Base-by-base conservation (phyloP, 37 sponge, comb jelly and placozoan genomes). In the Hexactinellida sp. region DNA sequence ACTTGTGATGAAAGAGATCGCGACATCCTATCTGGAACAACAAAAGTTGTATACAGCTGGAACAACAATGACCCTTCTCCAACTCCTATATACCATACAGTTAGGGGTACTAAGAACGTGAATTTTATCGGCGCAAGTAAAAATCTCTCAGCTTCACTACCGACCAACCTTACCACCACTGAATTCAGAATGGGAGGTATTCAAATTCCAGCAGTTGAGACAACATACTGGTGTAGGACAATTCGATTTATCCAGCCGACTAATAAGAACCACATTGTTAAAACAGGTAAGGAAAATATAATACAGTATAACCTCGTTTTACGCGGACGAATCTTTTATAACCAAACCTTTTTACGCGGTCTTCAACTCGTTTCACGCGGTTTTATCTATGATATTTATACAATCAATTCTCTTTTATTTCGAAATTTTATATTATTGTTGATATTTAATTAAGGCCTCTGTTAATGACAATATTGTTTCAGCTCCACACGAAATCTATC, bases 141-240 rank as follows among this genome's bases (percentile, higher is more conserved):
- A 36, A 24, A 30, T 0, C 0, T 3, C 0, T 23, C 76, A 63
- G 13, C 19, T 47, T 9, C 25, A 21, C 25, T 84, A n/a, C 84
- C 84, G 24, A 0, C 84, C 0, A 7, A 84, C 34, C 21, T 38
- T 0, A 37, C 21, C 24, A 84, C 25, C 10, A n/a, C 0, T 0
- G 24, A 32, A 24, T 84, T 84, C 39, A 37, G 16, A 1, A 36
- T 37, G 0, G 39, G 47, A 0, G 37, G 37, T 36, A 37, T 84
- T 0, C 24, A 0, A 0, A 37, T 84, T 7, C 84, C 84, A 1
- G 1, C 24, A 19, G 1, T 1, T 36, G 84, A 84, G 21, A 84
- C 84, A n/a, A 84, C 84, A 37, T 84, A 84, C 84, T 84, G 84
- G 84, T 84, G 84, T 36, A 84, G 37, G 16, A 38, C 38, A 23